These are phyloP conservation scores for Suricata suricatta DNA, from an alignment of 2,113 vertebrate species.

Conservation along the genomic window DNA sequence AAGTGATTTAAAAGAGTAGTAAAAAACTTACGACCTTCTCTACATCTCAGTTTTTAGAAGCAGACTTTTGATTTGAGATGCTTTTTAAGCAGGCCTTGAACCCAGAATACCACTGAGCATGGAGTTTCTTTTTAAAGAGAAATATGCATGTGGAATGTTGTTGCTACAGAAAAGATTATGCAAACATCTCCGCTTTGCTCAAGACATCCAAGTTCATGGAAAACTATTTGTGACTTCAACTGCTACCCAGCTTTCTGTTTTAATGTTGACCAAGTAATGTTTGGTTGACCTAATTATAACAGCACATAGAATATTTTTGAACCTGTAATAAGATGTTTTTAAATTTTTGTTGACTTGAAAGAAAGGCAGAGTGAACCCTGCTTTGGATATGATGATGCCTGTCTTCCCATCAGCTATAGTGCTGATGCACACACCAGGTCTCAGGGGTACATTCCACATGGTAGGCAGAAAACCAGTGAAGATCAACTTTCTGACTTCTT, in stretches of 20 bases:
- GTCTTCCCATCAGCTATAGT: background rate
- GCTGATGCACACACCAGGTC: background rate
- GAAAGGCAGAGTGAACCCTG: background rate
- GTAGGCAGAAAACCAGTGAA: background rate
- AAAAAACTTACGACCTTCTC: constrained; percentile 20
- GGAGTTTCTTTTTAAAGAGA: constrained; percentile 79
- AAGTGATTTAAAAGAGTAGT: constrained; percentile 59
- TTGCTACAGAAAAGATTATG: constrained; percentile 82
- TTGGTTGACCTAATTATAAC: constrained; percentile 60
- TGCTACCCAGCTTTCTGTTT: constrained; percentile 70
- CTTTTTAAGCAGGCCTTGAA: constrained; percentile 66
- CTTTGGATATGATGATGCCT: background rate
- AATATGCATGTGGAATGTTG: constrained; percentile 84
- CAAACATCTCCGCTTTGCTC: constrained; percentile 76
- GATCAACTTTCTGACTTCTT: constrained; percentile 58
- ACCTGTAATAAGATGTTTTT: constrained; percentile 7
- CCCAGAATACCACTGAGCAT: constrained; percentile 62
- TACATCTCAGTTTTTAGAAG: constrained; percentile 39
- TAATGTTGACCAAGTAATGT: constrained; percentile 75
- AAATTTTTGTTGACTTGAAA: background rate
- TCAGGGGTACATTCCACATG: background rate
- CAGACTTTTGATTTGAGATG: constrained; percentile 43
- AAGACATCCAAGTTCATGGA: constrained; percentile 81
- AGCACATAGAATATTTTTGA: constrained; percentile 50
- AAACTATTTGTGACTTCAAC: constrained; percentile 80